Conservation (phyloP, 1,140 invertebrate genomes). For the Ruditapes philippinarum region DNA sequence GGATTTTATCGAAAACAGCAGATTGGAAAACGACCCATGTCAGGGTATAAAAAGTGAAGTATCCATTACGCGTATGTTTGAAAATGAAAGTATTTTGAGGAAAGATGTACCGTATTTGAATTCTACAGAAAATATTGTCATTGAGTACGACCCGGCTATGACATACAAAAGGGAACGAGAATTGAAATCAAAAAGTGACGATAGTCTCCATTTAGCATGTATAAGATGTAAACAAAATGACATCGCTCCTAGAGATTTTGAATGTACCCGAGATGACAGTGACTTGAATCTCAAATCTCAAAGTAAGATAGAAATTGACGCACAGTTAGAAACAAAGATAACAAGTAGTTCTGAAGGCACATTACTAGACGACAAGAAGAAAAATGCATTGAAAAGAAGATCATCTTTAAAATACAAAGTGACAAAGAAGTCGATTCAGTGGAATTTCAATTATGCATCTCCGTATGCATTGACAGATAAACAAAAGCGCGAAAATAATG, state of each 20-base stretch:
- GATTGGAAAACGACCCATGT: no score
- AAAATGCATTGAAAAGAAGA: neutral
- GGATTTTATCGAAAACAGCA: no score
- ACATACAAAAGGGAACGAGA: neutral
- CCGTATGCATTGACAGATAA: constrained; percentile 30
- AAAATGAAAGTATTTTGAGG: neutral
- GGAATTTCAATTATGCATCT: constrained; percentile 37
- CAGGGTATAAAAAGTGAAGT: constrained; percentile 4
- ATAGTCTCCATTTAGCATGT: neutral
- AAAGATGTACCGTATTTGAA: constrained; percentile 19
- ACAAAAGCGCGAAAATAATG: neutral
- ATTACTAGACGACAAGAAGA: neutral
- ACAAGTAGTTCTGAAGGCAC: neutral
- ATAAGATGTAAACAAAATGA: neutral
- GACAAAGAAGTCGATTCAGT: neutral
- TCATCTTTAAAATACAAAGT: neutral
- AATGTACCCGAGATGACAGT: neutral
- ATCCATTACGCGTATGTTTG: constrained; percentile 1
- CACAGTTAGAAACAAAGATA: no score
- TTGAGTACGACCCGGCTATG: neutral
- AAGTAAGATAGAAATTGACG: neutral
- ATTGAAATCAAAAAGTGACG: neutral
- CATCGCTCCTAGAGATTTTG: neutral
- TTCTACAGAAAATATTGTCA: constrained; percentile 46
- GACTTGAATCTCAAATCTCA: neutral